Evolutionary conservation across 2,888 invertebrate genomes (phyloP), one percentile per base, ranked within the genome.

Genomic region (Schizotus pectinicornis): DNA sequence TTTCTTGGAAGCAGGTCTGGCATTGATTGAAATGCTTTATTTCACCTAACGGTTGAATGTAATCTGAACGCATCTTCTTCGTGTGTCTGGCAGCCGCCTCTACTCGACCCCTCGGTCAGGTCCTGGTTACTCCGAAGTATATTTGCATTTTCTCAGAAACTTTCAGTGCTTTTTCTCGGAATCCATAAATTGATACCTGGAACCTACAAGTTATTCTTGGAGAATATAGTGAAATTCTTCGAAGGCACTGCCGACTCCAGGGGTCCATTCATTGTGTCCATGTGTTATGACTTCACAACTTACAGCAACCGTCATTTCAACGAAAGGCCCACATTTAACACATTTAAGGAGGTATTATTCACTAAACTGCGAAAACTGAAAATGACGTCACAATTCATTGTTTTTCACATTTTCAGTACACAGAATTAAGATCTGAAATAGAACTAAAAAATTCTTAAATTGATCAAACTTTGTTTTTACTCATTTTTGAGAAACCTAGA

Each of bases 21-120:
- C 57, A 61, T 66, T 64, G 64, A 66, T 66, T 66, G 66, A 66
- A 64, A 62, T 49, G 59, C 64, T 64, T 67, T 57, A 57, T 57
- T 52, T 57, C 46, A 56, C 37, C 47, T 65, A 65, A 65, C 65
- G 65, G 65, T 63, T 41, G 43, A 34, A 33, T 36, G 43, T 49
- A 53, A 58, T 49, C 50, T 61, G 35, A 22, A 52, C 31, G 34
- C 43, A 13, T 50, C 51, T 43, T 51, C 46, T 50, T 49, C 51
- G 38, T 34, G 38, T 22, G 34, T 49, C 30, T 45, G 46, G 39
- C 41, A 42, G 46, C 32, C 46, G 32, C 31, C 41, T 35, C 37
- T 47, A 11, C 38, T 36, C 12, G 9, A 22, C 22, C 22, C 5
- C 2, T 22, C 22, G 22, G 22, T 22, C 22, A 22, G 22, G 22